Evolutionary conservation across 2,888 invertebrate genomes (phyloP).

Genomic region (Philaethria dido): DNA sequence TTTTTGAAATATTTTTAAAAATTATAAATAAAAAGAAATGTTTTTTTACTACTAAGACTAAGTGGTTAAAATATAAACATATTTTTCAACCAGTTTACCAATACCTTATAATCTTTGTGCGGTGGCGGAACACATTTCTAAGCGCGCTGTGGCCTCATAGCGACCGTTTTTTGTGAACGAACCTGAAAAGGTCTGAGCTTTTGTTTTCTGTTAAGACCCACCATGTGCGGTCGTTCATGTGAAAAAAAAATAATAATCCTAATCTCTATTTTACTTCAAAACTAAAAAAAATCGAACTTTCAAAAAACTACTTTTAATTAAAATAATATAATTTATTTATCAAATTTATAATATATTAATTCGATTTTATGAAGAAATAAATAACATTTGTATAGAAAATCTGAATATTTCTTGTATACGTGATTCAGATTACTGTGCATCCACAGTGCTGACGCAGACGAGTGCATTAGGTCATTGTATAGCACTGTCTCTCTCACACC

Average conservation of each 20-base stretch:
- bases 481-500: constrained; percentile 46
- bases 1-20: too few species aligned
- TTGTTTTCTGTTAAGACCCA: constrained; percentile 67
- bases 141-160: constrained; percentile 61
- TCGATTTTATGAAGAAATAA: not conserved
- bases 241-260: constrained; percentile 10
- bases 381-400: not conserved
- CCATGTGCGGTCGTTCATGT: constrained; percentile 41
- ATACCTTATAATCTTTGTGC: constrained; percentile 54
- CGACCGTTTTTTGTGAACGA: constrained; percentile 71
- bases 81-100: not conserved
- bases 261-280: not conserved
- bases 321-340: too few species aligned
- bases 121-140: constrained; percentile 51
- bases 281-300: not conserved
- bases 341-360: too few species aligned
- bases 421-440: constrained; percentile 43
- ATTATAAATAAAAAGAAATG: too few species aligned
- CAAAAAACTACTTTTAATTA: too few species aligned
- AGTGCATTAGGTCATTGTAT: constrained; percentile 64
- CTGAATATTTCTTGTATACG: constrained; percentile 17
- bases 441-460: constrained; percentile 49
- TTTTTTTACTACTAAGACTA: too few species aligned
- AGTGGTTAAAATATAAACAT: not conserved
- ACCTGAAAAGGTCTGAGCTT: constrained; percentile 73